A percentile compares a stretch with the other conserved stretches of the same genome.
phyloP scores from a whole-genome alignment of 2,113 vertebrate genomes.

The Haemorhous mexicanus region DNA sequence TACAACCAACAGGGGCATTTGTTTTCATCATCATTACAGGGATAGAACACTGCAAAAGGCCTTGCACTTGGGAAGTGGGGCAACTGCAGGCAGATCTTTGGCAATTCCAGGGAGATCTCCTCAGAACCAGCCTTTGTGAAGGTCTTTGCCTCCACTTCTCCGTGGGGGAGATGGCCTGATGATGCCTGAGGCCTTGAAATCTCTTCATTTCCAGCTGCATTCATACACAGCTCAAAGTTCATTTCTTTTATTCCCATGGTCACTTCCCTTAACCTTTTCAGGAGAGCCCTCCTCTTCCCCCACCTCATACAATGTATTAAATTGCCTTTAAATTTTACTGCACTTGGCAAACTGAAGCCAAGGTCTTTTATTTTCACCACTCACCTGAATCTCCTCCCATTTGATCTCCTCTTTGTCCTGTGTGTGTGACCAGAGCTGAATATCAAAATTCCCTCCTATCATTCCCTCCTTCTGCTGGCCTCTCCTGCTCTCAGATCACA shows the following conservation, averaged over 20 bases:
- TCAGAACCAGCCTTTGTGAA: background rate
- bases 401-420: background rate
- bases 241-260: background rate
- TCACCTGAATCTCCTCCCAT: background rate
- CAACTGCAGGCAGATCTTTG: background rate
- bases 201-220: background rate
- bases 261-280: background rate
- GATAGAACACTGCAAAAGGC: background rate
- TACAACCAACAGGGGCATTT: background rate
- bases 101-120: background rate
- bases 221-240: background rate
- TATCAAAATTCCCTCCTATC: background rate
- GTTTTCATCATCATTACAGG: background rate
- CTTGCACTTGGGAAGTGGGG: background rate
- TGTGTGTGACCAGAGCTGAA: background rate
- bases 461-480: background rate
- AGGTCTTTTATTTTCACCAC: background rate
- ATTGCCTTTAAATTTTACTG: background rate
- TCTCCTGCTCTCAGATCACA: background rate
- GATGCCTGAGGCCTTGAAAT: background rate
- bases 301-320: background rate
- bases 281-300: background rate
- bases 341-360: background rate
- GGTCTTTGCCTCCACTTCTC: background rate
- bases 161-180: rapidly evolving